These are phyloP conservation scores for Diplodus puntazzo DNA, from an alignment of 2,797 vertebrate species.

Conservation along the genomic window DNA sequence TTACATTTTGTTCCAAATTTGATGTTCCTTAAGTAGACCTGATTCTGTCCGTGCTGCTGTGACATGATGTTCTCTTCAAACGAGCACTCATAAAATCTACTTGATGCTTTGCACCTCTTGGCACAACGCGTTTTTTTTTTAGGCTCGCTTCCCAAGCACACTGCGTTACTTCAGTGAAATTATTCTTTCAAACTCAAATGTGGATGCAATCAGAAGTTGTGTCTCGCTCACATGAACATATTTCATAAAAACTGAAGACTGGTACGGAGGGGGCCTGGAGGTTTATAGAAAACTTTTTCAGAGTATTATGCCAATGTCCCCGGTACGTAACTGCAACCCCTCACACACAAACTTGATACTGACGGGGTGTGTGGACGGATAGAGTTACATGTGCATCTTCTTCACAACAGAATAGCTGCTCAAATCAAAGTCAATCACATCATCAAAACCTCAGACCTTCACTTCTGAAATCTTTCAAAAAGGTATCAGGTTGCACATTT, in stretches of 20 bases:
- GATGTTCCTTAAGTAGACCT: constrained; percentile 11
- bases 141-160: constrained; percentile 30
- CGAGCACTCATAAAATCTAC: constrained; percentile 22
- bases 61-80: constrained; percentile 48
- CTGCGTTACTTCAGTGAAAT: constrained; percentile 13
- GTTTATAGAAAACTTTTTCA: constrained; percentile 9
- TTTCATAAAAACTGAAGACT: constrained; percentile 20
- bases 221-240: constrained; percentile 30
- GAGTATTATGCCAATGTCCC: constrained; percentile 4
- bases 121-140: constrained; percentile 18
- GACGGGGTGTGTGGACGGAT: not conserved
- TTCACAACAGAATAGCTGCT: not conserved
- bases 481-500: not conserved
- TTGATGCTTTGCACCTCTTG: constrained; percentile 19
- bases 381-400: not conserved
- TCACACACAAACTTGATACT: not conserved
- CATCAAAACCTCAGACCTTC: not conserved
- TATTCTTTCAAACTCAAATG: constrained; percentile 10
- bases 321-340: not conserved
- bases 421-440: not conserved
- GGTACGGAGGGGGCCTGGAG: constrained; percentile 25
- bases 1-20: constrained; percentile 24
- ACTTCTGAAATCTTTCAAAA: not conserved
- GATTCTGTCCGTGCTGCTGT: constrained; percentile 22
- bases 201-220: constrained; percentile 23